phyloP scores from a whole-genome alignment of 2,113 vertebrate species.

The Cepphus grylle region DNA sequence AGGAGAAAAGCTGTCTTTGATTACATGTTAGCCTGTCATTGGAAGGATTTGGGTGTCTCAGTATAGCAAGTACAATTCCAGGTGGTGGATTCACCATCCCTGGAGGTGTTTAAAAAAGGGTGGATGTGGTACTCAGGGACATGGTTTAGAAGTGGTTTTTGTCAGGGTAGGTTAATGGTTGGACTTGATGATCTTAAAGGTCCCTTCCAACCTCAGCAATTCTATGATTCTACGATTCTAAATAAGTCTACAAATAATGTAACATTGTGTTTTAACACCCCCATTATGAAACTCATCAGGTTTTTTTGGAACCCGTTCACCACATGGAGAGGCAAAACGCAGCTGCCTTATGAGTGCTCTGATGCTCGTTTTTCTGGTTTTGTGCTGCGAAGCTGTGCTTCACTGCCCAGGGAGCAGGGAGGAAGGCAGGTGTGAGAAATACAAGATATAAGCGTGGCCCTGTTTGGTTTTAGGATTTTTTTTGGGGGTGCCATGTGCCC shows the following conservation, averaged over 20 bases:
- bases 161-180: no score
- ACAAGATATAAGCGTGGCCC: background rate
- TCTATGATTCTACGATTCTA: background rate
- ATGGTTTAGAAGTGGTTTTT: no score
- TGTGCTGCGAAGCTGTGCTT: background rate
- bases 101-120: no score
- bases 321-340: background rate
- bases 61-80: background rate
- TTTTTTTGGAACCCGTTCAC: background rate
- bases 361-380: background rate
- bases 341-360: background rate
- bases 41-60: conserved; percentile 9
- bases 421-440: background rate
- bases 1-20: conserved; percentile 13
- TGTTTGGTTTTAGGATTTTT: background rate
- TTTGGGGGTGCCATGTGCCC: background rate
- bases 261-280: background rate
- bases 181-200: no score
- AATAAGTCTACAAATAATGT: background rate
- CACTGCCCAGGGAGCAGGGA: background rate
- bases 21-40: background rate
- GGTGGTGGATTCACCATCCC: no score
- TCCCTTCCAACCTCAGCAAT: no score
- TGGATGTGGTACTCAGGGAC: no score
- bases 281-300: background rate